Evolutionary conservation across 2,797 vertebrate species (phyloP).

Genomic region (Enteromius trimaculatus): DNA sequence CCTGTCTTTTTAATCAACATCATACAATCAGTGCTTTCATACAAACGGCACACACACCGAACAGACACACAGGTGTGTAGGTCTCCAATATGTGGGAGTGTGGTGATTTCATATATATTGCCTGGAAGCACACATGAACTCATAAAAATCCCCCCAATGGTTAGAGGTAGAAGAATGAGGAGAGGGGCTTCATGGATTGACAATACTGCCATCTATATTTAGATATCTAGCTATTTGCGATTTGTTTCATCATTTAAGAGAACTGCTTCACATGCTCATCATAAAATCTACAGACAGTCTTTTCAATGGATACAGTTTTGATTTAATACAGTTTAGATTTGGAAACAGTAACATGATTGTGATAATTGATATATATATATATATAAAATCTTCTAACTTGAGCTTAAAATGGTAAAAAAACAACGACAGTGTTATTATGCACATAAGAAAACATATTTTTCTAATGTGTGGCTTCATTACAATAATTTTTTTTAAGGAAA

Average conservation of each 20-base stretch:
- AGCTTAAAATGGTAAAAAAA: neutral
- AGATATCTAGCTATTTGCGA: neutral
- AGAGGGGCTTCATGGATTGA: neutral
- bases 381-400: no score
- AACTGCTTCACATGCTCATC: neutral
- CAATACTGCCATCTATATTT: neutral
- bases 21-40: constrained; percentile 6
- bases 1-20: constrained; percentile 31
- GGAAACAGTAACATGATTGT: no score
- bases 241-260: neutral
- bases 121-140: neutral
- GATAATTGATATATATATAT: no score
- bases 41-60: neutral
- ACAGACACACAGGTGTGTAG: neutral
- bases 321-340: neutral
- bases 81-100: constrained; percentile 4
- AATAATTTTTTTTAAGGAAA: neutral
- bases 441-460: neutral
- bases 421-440: neutral
- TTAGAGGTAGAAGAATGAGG: neutral
- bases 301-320: neutral
- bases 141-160: no score
- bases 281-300: neutral
- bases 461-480: neutral
- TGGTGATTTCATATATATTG: neutral